Evolutionary conservation across 2,113 vertebrate genomes (phyloP).

Genomic region (Cheirogaleus medius): DNA sequence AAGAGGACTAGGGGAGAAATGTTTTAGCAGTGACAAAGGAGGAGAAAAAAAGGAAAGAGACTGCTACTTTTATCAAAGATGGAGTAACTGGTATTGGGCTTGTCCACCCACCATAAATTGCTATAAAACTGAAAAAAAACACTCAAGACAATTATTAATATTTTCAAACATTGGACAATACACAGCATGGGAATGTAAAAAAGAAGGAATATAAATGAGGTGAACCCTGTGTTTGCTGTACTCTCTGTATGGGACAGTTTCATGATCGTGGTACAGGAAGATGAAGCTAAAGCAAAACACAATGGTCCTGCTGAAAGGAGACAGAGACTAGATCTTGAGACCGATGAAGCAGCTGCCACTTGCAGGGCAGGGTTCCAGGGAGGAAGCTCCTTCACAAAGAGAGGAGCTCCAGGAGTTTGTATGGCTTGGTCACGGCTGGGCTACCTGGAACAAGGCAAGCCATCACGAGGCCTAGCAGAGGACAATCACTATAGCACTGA

Average conservation of each 20-base stretch:
- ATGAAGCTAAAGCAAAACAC: background rate
- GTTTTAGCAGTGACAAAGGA: background rate
- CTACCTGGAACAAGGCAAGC: background rate
- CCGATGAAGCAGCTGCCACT: background rate
- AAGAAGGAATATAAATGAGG: background rate
- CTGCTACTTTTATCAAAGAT: background rate
- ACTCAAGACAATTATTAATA: background rate
- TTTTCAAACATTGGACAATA: background rate
- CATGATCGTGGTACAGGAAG: background rate
- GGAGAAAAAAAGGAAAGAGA: background rate
- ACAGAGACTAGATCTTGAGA: background rate
- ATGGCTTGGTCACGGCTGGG: background rate
- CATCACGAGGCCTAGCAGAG: background rate
- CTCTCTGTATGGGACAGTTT: background rate
- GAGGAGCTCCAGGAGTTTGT: background rate
- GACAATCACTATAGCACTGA: background rate
- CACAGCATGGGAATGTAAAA: background rate
- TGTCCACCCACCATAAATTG: background rate
- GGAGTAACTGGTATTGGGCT: background rate
- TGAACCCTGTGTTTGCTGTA: background rate
- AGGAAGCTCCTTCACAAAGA: background rate
- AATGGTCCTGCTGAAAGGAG: background rate
- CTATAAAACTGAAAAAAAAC: background rate
- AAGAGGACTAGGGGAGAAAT: background rate
- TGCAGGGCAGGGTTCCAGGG: background rate